Evolutionary conservation across 2,888 invertebrate genomes (phyloP).

Genomic region (Megaustenia siamemsis): DNA sequence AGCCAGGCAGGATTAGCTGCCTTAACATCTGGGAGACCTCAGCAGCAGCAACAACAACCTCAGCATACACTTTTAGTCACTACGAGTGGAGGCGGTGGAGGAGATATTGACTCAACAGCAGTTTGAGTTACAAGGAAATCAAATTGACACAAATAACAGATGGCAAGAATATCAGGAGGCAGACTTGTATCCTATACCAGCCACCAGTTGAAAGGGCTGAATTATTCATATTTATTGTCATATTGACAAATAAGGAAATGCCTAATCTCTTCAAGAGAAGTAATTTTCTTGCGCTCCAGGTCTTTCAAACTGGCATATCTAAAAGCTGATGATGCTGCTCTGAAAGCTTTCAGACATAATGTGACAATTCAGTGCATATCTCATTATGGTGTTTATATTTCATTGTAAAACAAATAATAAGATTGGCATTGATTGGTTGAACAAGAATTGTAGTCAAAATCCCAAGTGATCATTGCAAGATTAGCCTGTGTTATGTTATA

Average conservation of each 20-base stretch:
- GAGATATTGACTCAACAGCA: conserved; percentile 22
- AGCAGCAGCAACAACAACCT: conserved; percentile 46
- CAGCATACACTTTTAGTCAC: conserved; percentile 67
- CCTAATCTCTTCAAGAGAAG: not conserved
- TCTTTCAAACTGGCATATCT: conserved; percentile 13
- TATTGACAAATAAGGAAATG: not conserved
- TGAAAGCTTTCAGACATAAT: not conserved
- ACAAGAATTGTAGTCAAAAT: not conserved
- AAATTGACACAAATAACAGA: conserved; percentile 63
- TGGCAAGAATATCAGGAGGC: conserved; percentile 59
- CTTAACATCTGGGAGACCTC: conserved; percentile 47
- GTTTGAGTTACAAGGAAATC: conserved; percentile 62
- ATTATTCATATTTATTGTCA: not conserved
- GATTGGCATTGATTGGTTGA: too few relatives aligned
- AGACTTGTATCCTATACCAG: conserved; percentile 60
- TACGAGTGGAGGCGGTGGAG: conserved; percentile 58
- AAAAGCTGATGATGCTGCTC: not conserved
- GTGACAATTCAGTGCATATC: not conserved
- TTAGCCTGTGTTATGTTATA: not conserved
- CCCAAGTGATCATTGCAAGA: not conserved
- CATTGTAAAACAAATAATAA: not conserved
- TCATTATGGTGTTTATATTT: not conserved
- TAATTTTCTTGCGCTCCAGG: conserved; percentile 5
- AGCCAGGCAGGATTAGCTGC: conserved; percentile 61
- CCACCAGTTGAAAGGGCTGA: not conserved